These are phyloP conservation scores for Rhinatrema bivittatum DNA, from an alignment of 2,797 vertebrate genomes.

Conservation along the genomic window DNA sequence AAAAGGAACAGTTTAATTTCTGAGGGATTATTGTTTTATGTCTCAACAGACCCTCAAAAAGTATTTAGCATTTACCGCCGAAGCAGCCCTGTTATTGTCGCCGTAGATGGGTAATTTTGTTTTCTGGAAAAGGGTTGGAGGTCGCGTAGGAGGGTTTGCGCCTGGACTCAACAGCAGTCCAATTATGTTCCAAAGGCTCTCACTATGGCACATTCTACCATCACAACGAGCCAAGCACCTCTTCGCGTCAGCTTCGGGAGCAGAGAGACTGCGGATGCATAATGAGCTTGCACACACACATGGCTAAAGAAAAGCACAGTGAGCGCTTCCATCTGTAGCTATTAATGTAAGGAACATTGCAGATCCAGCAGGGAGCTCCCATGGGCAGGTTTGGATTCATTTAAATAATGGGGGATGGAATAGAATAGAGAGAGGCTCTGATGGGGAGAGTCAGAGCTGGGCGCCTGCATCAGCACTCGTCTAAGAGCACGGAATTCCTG, in stretches of 20 bases:
- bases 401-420: constrained; percentile 4
- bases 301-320: constrained; percentile 7
- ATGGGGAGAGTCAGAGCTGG: not conserved
- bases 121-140: constrained; percentile 6
- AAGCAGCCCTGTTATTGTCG: too few relatives aligned
- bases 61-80: too few relatives aligned
- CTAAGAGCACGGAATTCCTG: too few relatives aligned
- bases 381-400: constrained; percentile 1
- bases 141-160: constrained; percentile 14
- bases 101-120: constrained; percentile 11
- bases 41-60: too few relatives aligned
- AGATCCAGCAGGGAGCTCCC: not conserved
- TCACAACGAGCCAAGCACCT: constrained; percentile 7
- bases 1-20: too few relatives aligned
- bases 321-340: constrained; percentile 3
- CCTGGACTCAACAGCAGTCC: not conserved
- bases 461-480: too few relatives aligned
- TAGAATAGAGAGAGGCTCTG: too few relatives aligned
- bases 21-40: too few relatives aligned
- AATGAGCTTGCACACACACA: constrained; percentile 15
- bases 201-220: constrained; percentile 2
- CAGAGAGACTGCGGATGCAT: constrained; percentile 6
- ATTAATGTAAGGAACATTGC: constrained; percentile 9
- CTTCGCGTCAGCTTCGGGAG: too few relatives aligned
- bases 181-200: constrained; percentile 10